Conservation (phyloP, 1,140 invertebrate species). For the Sycophaga agraensis region DNA sequence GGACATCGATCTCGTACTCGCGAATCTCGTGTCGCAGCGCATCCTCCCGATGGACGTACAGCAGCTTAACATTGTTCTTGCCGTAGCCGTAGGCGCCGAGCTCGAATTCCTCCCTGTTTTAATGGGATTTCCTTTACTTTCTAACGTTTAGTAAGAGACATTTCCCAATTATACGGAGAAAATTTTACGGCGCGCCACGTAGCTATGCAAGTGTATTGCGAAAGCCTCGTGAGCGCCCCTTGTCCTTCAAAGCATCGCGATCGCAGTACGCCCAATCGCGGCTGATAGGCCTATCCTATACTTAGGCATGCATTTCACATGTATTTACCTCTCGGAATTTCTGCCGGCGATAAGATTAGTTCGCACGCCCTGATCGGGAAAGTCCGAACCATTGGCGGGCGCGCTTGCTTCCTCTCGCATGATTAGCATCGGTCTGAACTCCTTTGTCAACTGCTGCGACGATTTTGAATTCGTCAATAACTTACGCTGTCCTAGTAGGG, state of each 20-base stretch:
- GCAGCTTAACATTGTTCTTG: slow-evolving; percentile 71
- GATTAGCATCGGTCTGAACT: background rate
- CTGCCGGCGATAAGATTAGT: slow-evolving; percentile 35
- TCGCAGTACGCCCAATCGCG: background rate
- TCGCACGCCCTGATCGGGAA: slow-evolving; percentile 15
- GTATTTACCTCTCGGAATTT: slow-evolving; percentile 29
- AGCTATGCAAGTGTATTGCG: background rate
- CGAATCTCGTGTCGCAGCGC: slow-evolving; percentile 64
- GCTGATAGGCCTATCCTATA: background rate
- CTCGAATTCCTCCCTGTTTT: slow-evolving; percentile 54
- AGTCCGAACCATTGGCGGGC: background rate
- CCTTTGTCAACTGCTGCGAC: background rate
- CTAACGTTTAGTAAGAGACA: background rate
- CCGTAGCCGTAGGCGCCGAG: slow-evolving; percentile 72
- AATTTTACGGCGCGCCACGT: background rate
- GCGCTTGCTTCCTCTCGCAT: background rate
- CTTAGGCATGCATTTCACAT: no score
- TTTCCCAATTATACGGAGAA: background rate
- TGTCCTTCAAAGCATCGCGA: background rate
- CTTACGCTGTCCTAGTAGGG: slow-evolving; percentile 16
- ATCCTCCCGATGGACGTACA: slow-evolving; percentile 68
- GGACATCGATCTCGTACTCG: slow-evolving; percentile 73
- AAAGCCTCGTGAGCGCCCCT: background rate
- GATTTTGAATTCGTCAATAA: background rate
- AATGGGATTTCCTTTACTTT: background rate